These are phyloP conservation scores for Deilephila elpenor DNA, from an alignment of 2,888 invertebrate genomes.

Conservation along the genomic window DNA sequence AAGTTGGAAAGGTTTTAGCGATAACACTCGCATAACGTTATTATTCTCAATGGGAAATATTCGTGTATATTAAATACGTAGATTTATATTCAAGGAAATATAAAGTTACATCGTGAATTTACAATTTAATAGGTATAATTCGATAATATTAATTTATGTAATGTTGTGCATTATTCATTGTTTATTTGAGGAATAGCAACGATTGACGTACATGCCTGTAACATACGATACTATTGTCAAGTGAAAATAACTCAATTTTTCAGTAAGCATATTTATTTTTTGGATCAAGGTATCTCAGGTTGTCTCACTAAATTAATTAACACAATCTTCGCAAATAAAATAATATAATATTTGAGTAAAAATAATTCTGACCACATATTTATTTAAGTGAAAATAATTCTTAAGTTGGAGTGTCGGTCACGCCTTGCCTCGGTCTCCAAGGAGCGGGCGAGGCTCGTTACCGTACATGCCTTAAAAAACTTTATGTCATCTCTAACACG, in stretches of 20 bases:
- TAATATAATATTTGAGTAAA: not conserved
- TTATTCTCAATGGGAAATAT: not conserved
- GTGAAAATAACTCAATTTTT: too few species aligned
- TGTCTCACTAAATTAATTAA: too few species aligned
- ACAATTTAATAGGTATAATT: too few species aligned
- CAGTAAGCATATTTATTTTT: too few species aligned
- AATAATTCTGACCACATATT: constrained; percentile 23
- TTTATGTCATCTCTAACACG: constrained; percentile 70
- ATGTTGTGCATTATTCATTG: too few species aligned
- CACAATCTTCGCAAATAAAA: not conserved
- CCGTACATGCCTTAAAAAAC: constrained; percentile 74
- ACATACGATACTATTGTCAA: too few species aligned
- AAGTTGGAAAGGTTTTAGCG: not conserved
- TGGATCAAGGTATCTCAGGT: too few species aligned
- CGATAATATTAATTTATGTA: too few species aligned
- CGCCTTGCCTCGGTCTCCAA: constrained; percentile 76
- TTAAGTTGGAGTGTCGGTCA: constrained; percentile 63
- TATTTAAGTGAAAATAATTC: constrained; percentile 40
- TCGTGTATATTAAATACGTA: not conserved
- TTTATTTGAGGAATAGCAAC: too few species aligned
- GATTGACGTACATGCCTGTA: too few species aligned
- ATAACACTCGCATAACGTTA: not conserved
- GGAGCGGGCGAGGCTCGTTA: constrained; percentile 81
- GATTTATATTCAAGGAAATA: too few species aligned
- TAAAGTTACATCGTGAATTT: too few species aligned